These are phyloP conservation scores for Popillia japonica DNA, from an alignment of 1,140 invertebrate genomes.

Conservation along the genomic window DNA sequence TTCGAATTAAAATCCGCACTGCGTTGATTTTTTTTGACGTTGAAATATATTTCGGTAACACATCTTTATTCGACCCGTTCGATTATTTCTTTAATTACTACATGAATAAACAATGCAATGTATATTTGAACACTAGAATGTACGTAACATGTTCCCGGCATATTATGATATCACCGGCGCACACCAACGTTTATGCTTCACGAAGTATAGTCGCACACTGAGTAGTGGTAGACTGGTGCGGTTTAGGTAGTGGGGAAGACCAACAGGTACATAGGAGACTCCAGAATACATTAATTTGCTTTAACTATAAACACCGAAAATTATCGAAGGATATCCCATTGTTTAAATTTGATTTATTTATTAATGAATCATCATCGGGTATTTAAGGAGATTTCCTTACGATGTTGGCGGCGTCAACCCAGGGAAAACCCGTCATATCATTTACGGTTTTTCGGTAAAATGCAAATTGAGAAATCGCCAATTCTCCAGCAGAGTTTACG, in stretches of 20 bases:
- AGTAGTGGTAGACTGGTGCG: constrained; percentile 23
- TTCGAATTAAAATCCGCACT: not conserved
- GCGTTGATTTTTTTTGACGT: not conserved
- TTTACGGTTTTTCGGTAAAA: no score
- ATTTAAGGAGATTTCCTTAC: no score
- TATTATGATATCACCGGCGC: constrained; percentile 18
- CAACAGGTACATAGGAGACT: constrained; percentile 35
- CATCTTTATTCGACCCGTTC: not conserved
- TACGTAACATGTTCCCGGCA: constrained; percentile 23
- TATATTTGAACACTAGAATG: not conserved
- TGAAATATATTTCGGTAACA: not conserved
- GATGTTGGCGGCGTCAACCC: no score
- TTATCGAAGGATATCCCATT: not conserved
- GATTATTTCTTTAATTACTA: not conserved
- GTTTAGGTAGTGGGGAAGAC: constrained; percentile 37
- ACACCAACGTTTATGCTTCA: constrained; percentile 17
- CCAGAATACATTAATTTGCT: constrained; percentile 17
- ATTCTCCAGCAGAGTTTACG: no score
- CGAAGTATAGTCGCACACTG: constrained; percentile 34
- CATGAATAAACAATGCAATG: not conserved
- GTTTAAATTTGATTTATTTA: constrained; percentile 5
- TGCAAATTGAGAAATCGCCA: no score
- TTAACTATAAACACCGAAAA: constrained; percentile 19
- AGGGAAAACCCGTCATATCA: no score
- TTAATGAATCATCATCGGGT: not conserved